Base-by-base conservation (phyloP, 2,888 invertebrate genomes). In the Drosophila yooni region DNA sequence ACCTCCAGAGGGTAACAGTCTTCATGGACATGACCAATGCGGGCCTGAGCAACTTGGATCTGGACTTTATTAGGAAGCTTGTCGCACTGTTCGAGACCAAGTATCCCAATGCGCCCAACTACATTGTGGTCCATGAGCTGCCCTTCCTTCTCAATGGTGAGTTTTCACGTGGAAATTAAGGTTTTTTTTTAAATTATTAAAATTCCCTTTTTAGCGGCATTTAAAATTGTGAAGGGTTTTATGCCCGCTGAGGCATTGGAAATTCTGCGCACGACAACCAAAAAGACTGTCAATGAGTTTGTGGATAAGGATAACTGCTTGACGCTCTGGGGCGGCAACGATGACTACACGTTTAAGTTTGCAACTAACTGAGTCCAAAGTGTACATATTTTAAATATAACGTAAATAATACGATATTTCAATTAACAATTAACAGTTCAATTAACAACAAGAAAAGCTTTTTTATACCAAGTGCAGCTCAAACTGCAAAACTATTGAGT, bases 11-110 rank as follows among this genome's bases (percentile, higher is more conserved):
- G 90, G 95, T 99, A 52, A 96, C 98, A 0, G 93, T 98, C 72
- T 96, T 99, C 89, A 98, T 99, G 92, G 99, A 99, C 93, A 97
- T 99, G 96, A 96, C 96, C 33, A 96, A 96, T 18, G 96, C 97
- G 71, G 98, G 98, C 0, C 88, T 98, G 0, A 94, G 96, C 21
- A 98, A 98, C 89, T 95, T 98, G 95, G 98, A 99, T 91, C 95
- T 98, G 95, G 98, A 98, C 46, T 95, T 98, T 65, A 97, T 97
- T 0, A 97, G 96, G 92, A 97, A 96, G 90, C 94, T 98, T 68
- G 97, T 99, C 75, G 95, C 95, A 18, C 94, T 98, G 50, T 97
- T 98, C 91, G 98, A 98, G 92, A 94, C 95, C 31, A 98, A 98
- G 91, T 99, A 98, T 93, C 99, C 99, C 0, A 95, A 95, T 92